Base-by-base conservation (phyloP, 2,888 invertebrate species). In the Trachelus tabidus region DNA sequence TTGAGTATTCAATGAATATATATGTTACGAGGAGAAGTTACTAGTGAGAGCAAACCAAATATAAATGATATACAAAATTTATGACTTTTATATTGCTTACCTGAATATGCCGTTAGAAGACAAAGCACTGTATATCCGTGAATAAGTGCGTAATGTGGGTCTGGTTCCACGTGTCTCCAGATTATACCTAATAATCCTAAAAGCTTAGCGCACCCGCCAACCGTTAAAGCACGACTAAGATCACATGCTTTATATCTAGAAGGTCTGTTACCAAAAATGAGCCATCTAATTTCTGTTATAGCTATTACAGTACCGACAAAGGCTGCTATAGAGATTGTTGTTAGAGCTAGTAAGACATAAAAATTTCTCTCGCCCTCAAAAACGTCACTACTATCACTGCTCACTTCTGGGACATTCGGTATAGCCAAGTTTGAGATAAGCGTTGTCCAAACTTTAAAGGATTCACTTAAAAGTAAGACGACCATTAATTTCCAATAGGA, bases 401-500 rank as follows among this genome's bases (percentile, higher is more conserved):
- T 77, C 75, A 40, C 71, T 75, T 30, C 68, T 31, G 35, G 73
- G 34, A 76, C 68, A 33, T 33, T 34, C 23, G 37, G n/a, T 30
- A 75, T 31, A 71, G 35, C 11, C 31, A 56, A 71, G 37, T 82
- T 79, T n/a, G 80, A 34, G 3, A 81, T 82, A 71, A 84, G 81
- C 33, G 85, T 81, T 15, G 85, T 85, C 95, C 96, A 96, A 76
- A 95, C 93, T 31, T 95, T 94, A 89, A 97, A 97, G 0, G 97
- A 96, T 92, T 98, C 97, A 87, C 97, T 93, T 83, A 98, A 92
- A 81, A 96, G 92, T 73, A 97, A 92, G 34, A 98, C 94, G 15
- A 97, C 93, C 12, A 95, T 94, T 73, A 98, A 92, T 90, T 97
- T 97, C 97, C 96, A 96, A 87, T 94, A 95, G 4, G 94, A 92